Evolutionary conservation across 2,113 vertebrate species (phyloP), one percentile per base, ranked within the genome.

Genomic region (Tragelaphus buxtoni): DNA sequence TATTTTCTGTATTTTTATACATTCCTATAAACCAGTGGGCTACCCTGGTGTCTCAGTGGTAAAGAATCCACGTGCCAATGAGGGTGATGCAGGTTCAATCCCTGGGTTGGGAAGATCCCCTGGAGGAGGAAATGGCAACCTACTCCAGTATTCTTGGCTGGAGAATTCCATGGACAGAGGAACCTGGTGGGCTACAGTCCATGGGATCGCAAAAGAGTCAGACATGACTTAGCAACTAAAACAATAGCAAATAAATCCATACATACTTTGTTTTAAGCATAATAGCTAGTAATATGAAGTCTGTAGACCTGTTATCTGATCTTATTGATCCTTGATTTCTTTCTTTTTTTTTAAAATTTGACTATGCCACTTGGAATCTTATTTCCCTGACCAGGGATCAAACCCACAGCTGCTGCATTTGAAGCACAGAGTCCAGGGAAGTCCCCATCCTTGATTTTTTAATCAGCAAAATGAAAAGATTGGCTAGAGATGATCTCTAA

Each of bases 221-320:
- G 69, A 74, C 69, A 74, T 74, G 39, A 74, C 35, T 42, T 24
- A 3, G 35, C 5, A 74, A 74, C 35, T 74, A 74, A 74, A 42
- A 26, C 22, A 74, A 13, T 11, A 42, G 2, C 69, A 74, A 74
- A 74, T 7, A 26, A 72, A 39, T 35, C 39, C 24, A n/a, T 60
- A 91, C 92, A 42, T 53, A 82, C 5, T 56, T 90, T 24, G 4
- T n/a, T 88, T 95, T 63, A 88, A 55, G 91, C 65, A 83, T 74
- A 30, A 72, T 60, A 5, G 20, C 42, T 88, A 55, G 51, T 47
- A 83, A 77, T 91, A 80, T 47, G n/a, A 94, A 60, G 47, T 81
- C 87, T 81, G 6, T 22, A 85, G 35, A 45, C 14, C 22, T 47
- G 20, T 39, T 69, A 77, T 42, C 39, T 51, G 83, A 18, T 77